Evolutionary conservation across 2,113 vertebrate genomes (phyloP).

Genomic region (Catharus minimus): DNA sequence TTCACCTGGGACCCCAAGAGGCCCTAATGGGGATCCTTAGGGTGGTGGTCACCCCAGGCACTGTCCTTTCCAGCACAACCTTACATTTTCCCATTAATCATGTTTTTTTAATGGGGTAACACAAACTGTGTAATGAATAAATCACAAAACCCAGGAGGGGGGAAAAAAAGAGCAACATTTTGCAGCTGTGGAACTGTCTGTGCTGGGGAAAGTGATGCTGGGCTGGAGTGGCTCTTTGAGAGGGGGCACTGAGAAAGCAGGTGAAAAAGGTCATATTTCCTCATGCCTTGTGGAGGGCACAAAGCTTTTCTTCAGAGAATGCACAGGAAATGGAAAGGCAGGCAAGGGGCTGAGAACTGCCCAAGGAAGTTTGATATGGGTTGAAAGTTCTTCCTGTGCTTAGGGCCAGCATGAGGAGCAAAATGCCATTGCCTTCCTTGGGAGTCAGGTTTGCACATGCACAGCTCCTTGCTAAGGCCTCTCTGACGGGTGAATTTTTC

Average conservation of each 20-base stretch:
- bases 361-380: not conserved
- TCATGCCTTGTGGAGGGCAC: not conserved
- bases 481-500: not conserved
- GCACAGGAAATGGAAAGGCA: conserved; percentile 32
- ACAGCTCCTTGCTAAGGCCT: not conserved
- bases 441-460: not conserved
- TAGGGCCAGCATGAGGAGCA: not conserved
- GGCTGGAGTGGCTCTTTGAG: not conserved
- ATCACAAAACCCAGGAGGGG: not conserved
- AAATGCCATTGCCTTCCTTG: not conserved
- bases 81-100: not conserved
- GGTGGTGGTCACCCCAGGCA: not conserved
- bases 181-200: not conserved
- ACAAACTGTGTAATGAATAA: not conserved
- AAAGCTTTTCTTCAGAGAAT: conserved; percentile 4
- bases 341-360: not conserved
- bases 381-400: conserved; percentile 37
- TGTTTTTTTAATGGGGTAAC: not conserved
- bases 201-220: not conserved
- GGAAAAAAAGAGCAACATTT: not conserved
- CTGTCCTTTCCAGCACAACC: not conserved
- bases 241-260: not conserved
- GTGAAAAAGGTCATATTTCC: not conserved
- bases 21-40: not conserved
- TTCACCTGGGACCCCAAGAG: not conserved